Evolutionary conservation across 2,888 invertebrate genomes (phyloP), one percentile per base, ranked within the genome.

Genomic region (Lasioglossum calceatum): DNA sequence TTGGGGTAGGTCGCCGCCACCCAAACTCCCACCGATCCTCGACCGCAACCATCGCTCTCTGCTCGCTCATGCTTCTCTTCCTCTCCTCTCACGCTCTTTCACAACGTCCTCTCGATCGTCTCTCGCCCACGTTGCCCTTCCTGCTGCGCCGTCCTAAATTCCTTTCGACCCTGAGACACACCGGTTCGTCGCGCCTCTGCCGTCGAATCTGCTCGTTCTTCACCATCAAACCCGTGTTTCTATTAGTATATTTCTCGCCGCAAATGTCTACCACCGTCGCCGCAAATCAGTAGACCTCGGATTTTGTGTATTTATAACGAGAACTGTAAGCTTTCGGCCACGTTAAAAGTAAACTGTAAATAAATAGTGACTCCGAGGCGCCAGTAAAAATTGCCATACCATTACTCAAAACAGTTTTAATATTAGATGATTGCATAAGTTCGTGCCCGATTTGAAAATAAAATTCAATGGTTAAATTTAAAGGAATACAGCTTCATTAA

Each of bases 1-100:
- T 93, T 93, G 92, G 93, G 93, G 92, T 93, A 93, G 93, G 93
- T 93, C 93, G 88, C 19, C 5, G 61, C 88, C 72, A 82, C 79
- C 71, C 77, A 75, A 23, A 19, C 73, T 75, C 64, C 77, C 81
- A 77, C 73, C 81, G 77, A 88, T 82, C 84, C 85, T 77, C 79
- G 82, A 42, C 82, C 86, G 80, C 77, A 77, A 73, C 64, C 54
- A 39, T 80, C 32, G 23, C 23, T 54, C 54, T 54, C 47, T 47
- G 54, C 54, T 54, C 23, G 8, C 54, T 54, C 54, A 27, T 67
- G 74, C 16, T 67, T 71, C 67, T 84, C 79, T 67, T 75, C 77
- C 79, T 76, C 71, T 80, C 77, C 72, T 39, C 71, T 75, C 54
- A 0, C 23, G 23, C 23, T 74, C 78, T 64, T 47, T 72, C n/a